phyloP scores from a whole-genome alignment of 2,888 invertebrate species.

The Endotricha flammealis region DNA sequence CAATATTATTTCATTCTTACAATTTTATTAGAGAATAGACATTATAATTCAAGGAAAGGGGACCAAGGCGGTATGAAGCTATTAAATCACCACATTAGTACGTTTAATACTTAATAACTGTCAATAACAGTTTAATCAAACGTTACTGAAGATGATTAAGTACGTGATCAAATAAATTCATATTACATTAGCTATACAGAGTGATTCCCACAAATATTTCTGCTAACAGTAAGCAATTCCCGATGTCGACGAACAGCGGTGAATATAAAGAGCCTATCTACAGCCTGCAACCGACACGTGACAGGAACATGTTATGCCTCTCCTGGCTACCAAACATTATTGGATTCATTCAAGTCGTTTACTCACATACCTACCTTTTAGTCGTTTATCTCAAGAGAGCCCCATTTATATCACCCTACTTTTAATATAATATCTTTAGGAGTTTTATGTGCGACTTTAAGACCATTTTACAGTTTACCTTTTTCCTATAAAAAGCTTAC shows the following conservation, averaged over 20 bases:
- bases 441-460: too few species aligned
- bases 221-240: slow-evolving; percentile 31
- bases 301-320: slow-evolving; percentile 33
- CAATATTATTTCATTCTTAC: too few species aligned
- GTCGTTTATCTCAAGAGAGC: slow-evolving; percentile 13
- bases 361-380: slow-evolving; percentile 18
- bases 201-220: slow-evolving; percentile 14
- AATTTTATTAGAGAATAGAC: too few species aligned
- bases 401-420: not conserved
- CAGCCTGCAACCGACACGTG: slow-evolving; percentile 34
- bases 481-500: too few species aligned
- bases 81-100: too few species aligned
- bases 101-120: too few species aligned
- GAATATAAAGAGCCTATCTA: slow-evolving; percentile 47
- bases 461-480: too few species aligned
- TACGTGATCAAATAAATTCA: not conserved
- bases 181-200: not conserved
- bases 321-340: slow-evolving; percentile 30
- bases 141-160: not conserved
- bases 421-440: not conserved
- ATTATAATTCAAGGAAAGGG: too few species aligned
- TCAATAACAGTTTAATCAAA: too few species aligned
- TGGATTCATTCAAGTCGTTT: slow-evolving; percentile 33
- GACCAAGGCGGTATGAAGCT: too few species aligned
- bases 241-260: slow-evolving; percentile 29